Percentiles rank a stretch among this genome's conserved stretches.
Conservation (phyloP, 2,797 vertebrate species). For the Pipistrellus nathusii region DNA sequence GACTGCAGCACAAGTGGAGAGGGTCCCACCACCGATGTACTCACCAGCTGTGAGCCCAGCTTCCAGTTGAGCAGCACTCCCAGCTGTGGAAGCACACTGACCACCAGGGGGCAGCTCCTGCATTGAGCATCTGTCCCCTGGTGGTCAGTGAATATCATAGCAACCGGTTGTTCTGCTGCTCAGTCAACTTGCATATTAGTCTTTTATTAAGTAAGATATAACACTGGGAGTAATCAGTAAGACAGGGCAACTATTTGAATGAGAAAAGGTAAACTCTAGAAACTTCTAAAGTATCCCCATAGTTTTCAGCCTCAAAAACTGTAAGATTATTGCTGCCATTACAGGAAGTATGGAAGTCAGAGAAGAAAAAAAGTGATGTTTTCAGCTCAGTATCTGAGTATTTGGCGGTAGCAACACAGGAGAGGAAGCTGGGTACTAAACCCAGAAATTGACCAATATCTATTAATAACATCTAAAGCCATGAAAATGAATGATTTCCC, state of each 20-base stretch:
- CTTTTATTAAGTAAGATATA: neutral
- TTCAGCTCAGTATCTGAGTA: conserved; percentile 32
- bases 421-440: conserved; percentile 7
- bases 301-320: neutral
- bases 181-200: too few species aligned
- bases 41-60: too few species aligned
- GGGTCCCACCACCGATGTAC: too few species aligned
- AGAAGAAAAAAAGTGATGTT: neutral
- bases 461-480: conserved; percentile 15
- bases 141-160: too few species aligned
- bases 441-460: conserved; percentile 5
- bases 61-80: too few species aligned
- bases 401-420: conserved; percentile 20
- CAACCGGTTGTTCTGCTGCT: too few species aligned
- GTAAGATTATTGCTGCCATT: neutral
- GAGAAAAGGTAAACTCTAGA: neutral
- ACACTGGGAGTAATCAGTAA: neutral
- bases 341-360: neutral
- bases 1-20: too few species aligned
- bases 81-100: too few species aligned
- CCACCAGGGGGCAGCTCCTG: too few species aligned
- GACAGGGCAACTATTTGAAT: neutral
- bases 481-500: conserved; percentile 13
- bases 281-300: neutral
- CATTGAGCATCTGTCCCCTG: too few species aligned